phyloP scores from a whole-genome alignment of 53 echinoderm and acorn worm genomes.

The Patiria pectinifera region DNA sequence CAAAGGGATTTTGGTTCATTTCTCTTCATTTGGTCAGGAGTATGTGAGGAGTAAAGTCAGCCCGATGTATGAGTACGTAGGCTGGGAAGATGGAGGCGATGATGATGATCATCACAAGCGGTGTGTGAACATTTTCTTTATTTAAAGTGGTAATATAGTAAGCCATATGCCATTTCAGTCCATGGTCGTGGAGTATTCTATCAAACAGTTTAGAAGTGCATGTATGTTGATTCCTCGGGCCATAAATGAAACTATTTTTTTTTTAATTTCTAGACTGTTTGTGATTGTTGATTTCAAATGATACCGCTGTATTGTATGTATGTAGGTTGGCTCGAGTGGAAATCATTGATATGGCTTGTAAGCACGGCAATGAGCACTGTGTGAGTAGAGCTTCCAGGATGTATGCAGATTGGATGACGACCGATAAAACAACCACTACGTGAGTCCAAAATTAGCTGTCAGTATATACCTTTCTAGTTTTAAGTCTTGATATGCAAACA shows the following conservation, averaged over 20 bases:
- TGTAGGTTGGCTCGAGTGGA: conserved; percentile 65
- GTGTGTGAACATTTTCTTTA: conserved; percentile 36
- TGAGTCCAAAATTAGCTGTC: conserved; percentile 36
- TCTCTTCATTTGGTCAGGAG: conserved; percentile 25
- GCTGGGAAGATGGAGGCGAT: conserved; percentile 62
- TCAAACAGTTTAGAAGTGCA: too few relatives aligned
- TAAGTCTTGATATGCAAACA: neutral
- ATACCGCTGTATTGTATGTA: neutral
- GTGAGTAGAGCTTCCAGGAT: conserved; percentile 39
- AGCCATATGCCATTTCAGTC: too few relatives aligned
- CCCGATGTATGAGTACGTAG: conserved; percentile 64
- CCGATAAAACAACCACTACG: conserved; percentile 42
- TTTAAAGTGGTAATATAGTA: neutral
- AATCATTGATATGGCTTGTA: conserved; percentile 68
- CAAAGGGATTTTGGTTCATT: too few relatives aligned
- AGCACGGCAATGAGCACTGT: conserved; percentile 70
- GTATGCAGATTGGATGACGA: conserved; percentile 70
- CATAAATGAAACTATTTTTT: too few relatives aligned
- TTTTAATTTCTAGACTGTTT: too few relatives aligned
- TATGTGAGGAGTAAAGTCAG: conserved; percentile 63
- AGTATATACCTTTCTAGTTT: too few relatives aligned
- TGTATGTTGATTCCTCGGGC: too few relatives aligned
- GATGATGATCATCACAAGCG: conserved; percentile 55
- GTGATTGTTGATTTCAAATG: neutral
- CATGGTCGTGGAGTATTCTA: too few relatives aligned